Conservation (phyloP, 1,140 invertebrate genomes). For the Ridgeia piscesae region DNA sequence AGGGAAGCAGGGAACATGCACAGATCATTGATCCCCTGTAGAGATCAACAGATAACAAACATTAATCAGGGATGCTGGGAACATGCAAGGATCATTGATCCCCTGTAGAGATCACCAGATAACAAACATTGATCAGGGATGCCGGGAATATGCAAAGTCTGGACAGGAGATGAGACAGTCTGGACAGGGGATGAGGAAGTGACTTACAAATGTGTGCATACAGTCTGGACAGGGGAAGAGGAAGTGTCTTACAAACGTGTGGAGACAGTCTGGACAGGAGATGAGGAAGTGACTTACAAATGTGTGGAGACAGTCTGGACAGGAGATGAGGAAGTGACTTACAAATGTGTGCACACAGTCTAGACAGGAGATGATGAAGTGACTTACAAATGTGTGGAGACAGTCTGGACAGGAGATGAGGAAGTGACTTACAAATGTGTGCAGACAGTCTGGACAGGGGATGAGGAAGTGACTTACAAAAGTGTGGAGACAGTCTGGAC, state of each 20-base stretch:
- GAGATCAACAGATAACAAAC: background rate
- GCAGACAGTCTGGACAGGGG: too few species aligned
- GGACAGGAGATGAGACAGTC: conserved; percentile 52
- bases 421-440: conserved; percentile 38
- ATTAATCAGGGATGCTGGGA: conserved; percentile 35
- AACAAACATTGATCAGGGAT: background rate
- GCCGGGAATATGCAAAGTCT: conserved; percentile 38
- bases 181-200: conserved; percentile 50
- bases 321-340: too few species aligned
- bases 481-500: too few species aligned
- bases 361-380: too few species aligned
- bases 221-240: too few species aligned
- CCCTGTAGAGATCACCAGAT: conserved; percentile 32
- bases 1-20: background rate
- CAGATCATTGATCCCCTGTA: background rate
- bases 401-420: conserved; percentile 54
- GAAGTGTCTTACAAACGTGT: too few species aligned
- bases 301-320: too few species aligned
- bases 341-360: too few species aligned
- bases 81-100: conserved; percentile 46
- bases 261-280: too few species aligned
- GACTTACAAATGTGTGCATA: too few species aligned
- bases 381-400: conserved; percentile 40
- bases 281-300: too few species aligned
- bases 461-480: too few species aligned